Evolutionary conservation across 2,113 vertebrate species (phyloP).

Genomic region (Lynx canadensis): DNA sequence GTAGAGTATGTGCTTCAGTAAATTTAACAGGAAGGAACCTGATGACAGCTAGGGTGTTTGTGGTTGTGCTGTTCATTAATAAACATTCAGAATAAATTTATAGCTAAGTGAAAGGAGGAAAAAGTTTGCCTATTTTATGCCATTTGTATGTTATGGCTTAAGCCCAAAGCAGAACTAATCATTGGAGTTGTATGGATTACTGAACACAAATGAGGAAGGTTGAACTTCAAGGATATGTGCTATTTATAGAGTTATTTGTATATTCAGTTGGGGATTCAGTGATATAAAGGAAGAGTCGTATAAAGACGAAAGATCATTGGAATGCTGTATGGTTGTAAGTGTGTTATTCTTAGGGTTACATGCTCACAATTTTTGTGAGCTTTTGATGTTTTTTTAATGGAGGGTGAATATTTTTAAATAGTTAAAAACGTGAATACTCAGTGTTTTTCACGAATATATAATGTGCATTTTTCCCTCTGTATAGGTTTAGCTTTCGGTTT

Average conservation of each 20-base stretch:
- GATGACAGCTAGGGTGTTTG: background rate
- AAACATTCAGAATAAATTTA: constrained; percentile 23
- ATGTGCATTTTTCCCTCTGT: background rate
- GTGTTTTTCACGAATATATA: background rate
- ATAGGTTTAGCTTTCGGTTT: background rate
- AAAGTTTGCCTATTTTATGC: background rate
- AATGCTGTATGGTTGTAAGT: background rate
- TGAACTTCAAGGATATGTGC: constrained; percentile 6
- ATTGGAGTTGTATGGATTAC: background rate
- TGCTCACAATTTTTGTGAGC: background rate
- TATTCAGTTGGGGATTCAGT: constrained; percentile 17
- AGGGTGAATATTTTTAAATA: background rate
- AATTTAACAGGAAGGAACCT: background rate
- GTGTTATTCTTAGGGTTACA: background rate
- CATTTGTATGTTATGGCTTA: constrained; percentile 13
- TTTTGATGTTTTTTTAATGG: background rate
- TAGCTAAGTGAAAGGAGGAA: constrained; percentile 8
- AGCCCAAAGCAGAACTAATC: constrained; percentile 2
- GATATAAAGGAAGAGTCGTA: background rate
- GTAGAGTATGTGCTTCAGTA: background rate
- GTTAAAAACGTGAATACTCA: background rate
- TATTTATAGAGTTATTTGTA: constrained; percentile 19
- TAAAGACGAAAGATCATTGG: background rate
- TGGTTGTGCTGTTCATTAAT: constrained; percentile 13
- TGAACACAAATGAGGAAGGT: background rate